These are phyloP conservation scores for Natrix natrix DNA, from an alignment of 2,797 vertebrate genomes.

Conservation along the genomic window DNA sequence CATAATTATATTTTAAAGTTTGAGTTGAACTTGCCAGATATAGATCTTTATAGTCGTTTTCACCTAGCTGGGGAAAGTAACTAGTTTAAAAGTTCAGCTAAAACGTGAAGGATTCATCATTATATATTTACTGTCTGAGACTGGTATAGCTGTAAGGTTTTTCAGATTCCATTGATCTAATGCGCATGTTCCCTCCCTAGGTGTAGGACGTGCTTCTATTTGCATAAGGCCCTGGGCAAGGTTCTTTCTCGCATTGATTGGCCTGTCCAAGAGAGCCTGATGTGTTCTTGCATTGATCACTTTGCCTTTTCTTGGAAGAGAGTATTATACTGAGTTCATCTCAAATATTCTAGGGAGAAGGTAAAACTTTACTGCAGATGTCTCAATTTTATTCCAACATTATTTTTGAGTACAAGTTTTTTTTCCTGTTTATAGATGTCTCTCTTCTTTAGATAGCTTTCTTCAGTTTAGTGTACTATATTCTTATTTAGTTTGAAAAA, in stretches of 20 bases:
- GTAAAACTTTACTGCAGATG: constrained; percentile 82
- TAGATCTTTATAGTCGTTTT: constrained; percentile 60
- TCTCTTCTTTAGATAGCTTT: constrained; percentile 59
- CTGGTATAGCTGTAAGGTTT: constrained; percentile 96
- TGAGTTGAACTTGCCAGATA: constrained; percentile 37
- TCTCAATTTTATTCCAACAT: constrained; percentile 79
- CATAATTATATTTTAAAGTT: constrained; percentile 51
- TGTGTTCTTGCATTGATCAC: constrained; percentile 97
- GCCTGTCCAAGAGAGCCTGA: constrained; percentile 95
- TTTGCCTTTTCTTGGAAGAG: constrained; percentile 91
- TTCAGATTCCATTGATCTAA: constrained; percentile 94
- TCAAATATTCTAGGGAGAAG: constrained; percentile 82
- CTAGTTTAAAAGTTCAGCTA: constrained; percentile 84
- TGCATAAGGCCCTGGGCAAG: constrained; percentile 99
- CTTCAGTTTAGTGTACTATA: constrained; percentile 39
- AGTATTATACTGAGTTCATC: constrained; percentile 93
- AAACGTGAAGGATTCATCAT: constrained; percentile 89
- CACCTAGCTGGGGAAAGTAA: constrained; percentile 72
- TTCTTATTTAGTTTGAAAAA: constrained; percentile 46
- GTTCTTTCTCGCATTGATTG: constrained; percentile 99
- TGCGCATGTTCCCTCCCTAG: constrained; percentile 94
- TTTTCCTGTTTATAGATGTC: constrained; percentile 16
- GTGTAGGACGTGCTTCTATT: constrained; percentile 94
- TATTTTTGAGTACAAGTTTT: constrained; percentile 66
- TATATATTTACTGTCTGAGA: constrained; percentile 93